Evolutionary conservation across 2,113 vertebrate species (phyloP).

Genomic region (Melanerpes formicivorus): DNA sequence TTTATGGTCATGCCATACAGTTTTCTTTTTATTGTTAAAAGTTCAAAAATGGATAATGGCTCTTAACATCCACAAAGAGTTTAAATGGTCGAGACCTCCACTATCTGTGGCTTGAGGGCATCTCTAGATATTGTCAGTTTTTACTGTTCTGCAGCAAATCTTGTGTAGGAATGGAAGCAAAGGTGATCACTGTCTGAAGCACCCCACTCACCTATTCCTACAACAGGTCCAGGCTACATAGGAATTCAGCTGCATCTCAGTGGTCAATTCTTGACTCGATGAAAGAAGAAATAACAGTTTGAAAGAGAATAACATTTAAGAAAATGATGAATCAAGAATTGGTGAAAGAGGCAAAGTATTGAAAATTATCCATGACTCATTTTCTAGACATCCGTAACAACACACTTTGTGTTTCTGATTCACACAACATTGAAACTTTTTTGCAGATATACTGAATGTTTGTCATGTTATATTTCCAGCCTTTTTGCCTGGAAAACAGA

Average conservation of each 20-base stretch:
- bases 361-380: not conserved
- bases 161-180: not conserved
- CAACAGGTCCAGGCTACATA: accelerated
- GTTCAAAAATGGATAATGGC: not conserved
- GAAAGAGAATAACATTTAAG: not conserved
- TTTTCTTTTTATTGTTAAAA: not conserved
- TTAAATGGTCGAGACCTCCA: not conserved
- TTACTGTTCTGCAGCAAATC: not conserved
- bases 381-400: not conserved
- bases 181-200: not conserved
- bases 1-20: not conserved
- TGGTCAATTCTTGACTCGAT: not conserved
- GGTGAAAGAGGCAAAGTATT: not conserved
- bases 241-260: not conserved
- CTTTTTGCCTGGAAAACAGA: not conserved
- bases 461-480: not conserved
- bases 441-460: not conserved
- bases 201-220: not conserved
- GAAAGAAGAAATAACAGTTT: not conserved
- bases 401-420: not conserved
- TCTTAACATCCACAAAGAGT: not conserved
- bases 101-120: not conserved
- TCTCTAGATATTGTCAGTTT: not conserved
- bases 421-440: not conserved
- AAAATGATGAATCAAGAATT: not conserved